Percentiles rank a stretch among this genome's conserved stretches.
Conservation (phyloP, 2,888 invertebrate species). For the Priocnemis perturbator region DNA sequence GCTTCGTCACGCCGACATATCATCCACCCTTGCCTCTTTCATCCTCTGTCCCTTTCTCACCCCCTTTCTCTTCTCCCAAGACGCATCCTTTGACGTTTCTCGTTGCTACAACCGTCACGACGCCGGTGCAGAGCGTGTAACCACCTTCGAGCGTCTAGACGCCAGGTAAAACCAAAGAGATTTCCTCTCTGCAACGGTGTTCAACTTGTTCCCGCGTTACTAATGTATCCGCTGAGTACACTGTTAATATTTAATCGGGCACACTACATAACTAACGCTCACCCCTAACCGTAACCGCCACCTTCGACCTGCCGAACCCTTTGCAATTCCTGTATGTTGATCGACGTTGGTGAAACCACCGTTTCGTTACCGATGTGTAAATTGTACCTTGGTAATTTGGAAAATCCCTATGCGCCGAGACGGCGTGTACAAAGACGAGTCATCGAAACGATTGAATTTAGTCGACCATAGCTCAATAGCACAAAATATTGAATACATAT, state of each 20-base stretch:
- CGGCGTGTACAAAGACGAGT: too few species aligned
- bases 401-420: too few species aligned
- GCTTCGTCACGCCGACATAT: too few species aligned
- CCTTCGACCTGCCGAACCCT: neutral
- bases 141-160: conserved; percentile 12
- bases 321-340: conserved; percentile 12
- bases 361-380: neutral
- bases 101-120: conserved; percentile 33
- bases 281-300: too few species aligned
- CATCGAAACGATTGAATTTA: too few species aligned
- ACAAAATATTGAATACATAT: too few species aligned
- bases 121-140: conserved; percentile 10
- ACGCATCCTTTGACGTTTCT: conserved; percentile 47
- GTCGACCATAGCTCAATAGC: too few species aligned
- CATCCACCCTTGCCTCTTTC: too few species aligned
- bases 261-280: conserved; percentile 46
- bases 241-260: conserved; percentile 64
- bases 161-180: conserved; percentile 50
- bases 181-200: conserved; percentile 25
- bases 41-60: too few species aligned
- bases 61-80: too few species aligned
- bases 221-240: conserved; percentile 65
- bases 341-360: neutral
- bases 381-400: too few species aligned
- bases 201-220: conserved; percentile 58